Base-by-base conservation (phyloP, 2,797 vertebrate genomes). In the Chanos chanos region DNA sequence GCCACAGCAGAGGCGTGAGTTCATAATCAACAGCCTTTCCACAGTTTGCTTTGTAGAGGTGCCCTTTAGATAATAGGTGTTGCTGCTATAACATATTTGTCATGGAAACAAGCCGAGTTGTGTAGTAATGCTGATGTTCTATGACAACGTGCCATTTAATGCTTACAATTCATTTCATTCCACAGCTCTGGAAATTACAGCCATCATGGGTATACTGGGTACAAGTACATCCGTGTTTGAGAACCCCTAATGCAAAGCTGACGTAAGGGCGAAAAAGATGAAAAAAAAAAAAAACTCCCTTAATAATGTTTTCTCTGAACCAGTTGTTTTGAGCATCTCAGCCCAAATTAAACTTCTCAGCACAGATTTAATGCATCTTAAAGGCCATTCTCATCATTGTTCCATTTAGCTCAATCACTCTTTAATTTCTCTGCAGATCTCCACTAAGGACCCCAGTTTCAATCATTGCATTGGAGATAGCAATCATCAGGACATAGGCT, bases 381-480 rank as follows among this genome's bases (percentile, higher is more conserved):
- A n/a, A n/a, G n/a, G n/a, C n/a, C n/a, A 63, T 19, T 54, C 71
- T 70, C 68, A 78, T 80, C 78, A 83, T 77, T 73, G 70, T 75
- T 77, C 76, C 76, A 73, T 79, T 80, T 78, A 73, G 68, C 64
- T 77, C 83, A 82, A 83, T 84, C 81, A 79, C 79, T 81, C 72
- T 64, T 57, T 53, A 58, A 68, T 64, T 40, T 64, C 60, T 45
- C 41, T 44, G 54, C 54, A 56, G 54, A 58, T 60, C 56, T 64
- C 71, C 47, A 67, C 31, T 53, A 36, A 66, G 25, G n/a, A 61
- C 45, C 57, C 62, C 49, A 64, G 53, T 68, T 70, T 71, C 61
- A 63, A 57, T 66, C 72, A 68, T 45, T 62, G 61, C 63, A 72
- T 53, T 72, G 49, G 64, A 77, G 81, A 81, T 84, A 79, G 76